Conservation (phyloP, 30 jellyfish, hydroid and myxozoan genomes). For the Morbakka virulenta region DNA sequence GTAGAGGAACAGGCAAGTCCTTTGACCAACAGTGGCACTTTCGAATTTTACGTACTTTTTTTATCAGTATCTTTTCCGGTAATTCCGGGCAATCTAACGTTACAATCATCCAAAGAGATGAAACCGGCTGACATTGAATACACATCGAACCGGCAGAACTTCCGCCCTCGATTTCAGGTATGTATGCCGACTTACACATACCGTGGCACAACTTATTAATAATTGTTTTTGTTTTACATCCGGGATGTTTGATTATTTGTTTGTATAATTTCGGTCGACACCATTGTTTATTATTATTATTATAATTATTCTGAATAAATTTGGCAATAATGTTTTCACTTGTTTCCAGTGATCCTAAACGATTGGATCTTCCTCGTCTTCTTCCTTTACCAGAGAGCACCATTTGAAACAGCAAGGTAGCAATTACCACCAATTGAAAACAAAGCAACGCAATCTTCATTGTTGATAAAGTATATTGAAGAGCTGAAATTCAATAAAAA, state of each 20-base stretch:
- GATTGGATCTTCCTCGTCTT: conserved; percentile 48
- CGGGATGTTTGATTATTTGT: conserved; percentile 65
- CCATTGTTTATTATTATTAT: conserved; percentile 37
- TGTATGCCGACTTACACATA: conserved; percentile 75
- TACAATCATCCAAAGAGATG: conserved; percentile 63
- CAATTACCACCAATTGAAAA: no score
- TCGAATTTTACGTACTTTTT: conserved; percentile 54
- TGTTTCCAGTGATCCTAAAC: conserved; percentile 47
- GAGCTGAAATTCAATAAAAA: no score
- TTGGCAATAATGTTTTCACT: conserved; percentile 53
- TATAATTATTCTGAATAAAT: conserved; percentile 23
- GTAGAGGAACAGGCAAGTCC: conserved; percentile 43
- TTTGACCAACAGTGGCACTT: conserved; percentile 77
- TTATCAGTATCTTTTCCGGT: conserved; percentile 24
- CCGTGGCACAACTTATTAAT: conserved; percentile 77
- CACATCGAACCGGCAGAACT: conserved; percentile 45
- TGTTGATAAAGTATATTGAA: no score
- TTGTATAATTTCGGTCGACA: conserved; percentile 69
- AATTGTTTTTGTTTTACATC: conserved; percentile 55
- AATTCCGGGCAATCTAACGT: conserved; percentile 46
- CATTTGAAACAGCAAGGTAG: no score
- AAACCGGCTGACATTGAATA: conserved; percentile 72
- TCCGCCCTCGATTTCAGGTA: conserved; percentile 47
- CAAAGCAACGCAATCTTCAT: no score
- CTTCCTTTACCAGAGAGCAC: no score